Conservation (phyloP, 1,140 invertebrate species). For the Bombus breviceps region DNA sequence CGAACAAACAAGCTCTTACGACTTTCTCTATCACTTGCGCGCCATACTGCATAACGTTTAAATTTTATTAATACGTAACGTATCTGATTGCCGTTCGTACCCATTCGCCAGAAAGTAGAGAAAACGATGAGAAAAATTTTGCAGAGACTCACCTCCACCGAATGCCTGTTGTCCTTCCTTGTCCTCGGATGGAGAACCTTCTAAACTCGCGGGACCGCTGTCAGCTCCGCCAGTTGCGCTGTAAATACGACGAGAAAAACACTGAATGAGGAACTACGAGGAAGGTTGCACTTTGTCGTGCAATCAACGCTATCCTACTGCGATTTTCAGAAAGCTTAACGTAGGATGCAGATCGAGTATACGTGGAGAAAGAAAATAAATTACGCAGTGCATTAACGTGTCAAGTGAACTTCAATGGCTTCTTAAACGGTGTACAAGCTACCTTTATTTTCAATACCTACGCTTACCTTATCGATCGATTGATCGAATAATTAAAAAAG, state of each 20-base stretch:
- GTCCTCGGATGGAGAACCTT: constrained; percentile 90
- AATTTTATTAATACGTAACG: background rate
- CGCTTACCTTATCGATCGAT: constrained; percentile 2
- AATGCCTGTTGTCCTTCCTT: constrained; percentile 88
- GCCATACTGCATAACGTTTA: too few relatives aligned
- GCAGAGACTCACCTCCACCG: constrained; percentile 87
- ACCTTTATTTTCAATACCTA: background rate
- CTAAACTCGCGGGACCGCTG: constrained; percentile 89
- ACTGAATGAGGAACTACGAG: background rate
- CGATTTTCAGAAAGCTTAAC: background rate
- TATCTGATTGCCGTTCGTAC: background rate
- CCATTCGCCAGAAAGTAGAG: background rate
- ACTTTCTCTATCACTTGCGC: too few relatives aligned
- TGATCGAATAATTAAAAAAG: background rate
- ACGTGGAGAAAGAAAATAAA: background rate
- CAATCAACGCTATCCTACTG: background rate
- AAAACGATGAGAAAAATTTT: background rate
- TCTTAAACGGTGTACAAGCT: background rate
- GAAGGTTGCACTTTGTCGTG: background rate
- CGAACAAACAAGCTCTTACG: too few relatives aligned
- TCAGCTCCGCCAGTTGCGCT: constrained; percentile 94
- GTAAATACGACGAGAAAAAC: constrained; percentile 64
- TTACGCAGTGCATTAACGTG: background rate
- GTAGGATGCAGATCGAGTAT: background rate
- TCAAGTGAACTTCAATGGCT: too few relatives aligned